Evolutionary conservation across 2,888 invertebrate species (phyloP), one percentile per base, ranked within the genome.

Genomic region (Sminthurides aquaticus): DNA sequence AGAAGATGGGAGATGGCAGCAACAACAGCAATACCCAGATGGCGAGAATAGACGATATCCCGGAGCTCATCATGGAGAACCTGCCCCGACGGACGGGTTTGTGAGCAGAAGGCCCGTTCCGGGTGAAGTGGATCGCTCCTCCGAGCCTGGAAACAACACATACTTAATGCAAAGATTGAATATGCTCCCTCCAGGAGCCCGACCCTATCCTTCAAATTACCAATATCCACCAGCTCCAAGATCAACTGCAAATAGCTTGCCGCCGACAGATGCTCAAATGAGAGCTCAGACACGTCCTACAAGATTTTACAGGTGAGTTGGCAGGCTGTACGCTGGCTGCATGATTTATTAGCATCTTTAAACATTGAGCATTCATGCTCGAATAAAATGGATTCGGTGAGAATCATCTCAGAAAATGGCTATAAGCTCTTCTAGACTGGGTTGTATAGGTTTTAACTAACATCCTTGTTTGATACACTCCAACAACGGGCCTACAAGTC

Each of bases 1-100:
- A n/a, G n/a, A n/a, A n/a, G 71, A 68, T 11, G 66, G 69, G 18
- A 60, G 72, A 58, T 74, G 71, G 73, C n/a, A n/a, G n/a, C 69
- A 70, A 24, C 49, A 25, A 15, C n/a, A 43, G 18, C 62, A 66
- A 22, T 54, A 65, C 15, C 61, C 26, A n/a, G 29, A 27, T 11
- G 24, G 34, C 8, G 24, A 3, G 1, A 15, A 24, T 8, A 57
- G 61, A 5, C 49, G 48, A 22, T 8, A 55, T 15, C n/a, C n/a
- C n/a, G n/a, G n/a, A n/a, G n/a, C n/a, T n/a, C n/a, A n/a, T n/a
- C 25, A 57, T 5, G 3, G n/a, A 1, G 52, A 58, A 20, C 18
- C 5, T 3, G 49, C 28, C 11, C 49, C 28, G 11, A 64, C 64
- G 5, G 64, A 64, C 54, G 64, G 64, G 25, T 64, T 64, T 43